Percentiles rank a stretch among this genome's conserved stretches.
phyloP scores from a whole-genome alignment of 2,797 vertebrate species.

The Lepus townsendii region DNA sequence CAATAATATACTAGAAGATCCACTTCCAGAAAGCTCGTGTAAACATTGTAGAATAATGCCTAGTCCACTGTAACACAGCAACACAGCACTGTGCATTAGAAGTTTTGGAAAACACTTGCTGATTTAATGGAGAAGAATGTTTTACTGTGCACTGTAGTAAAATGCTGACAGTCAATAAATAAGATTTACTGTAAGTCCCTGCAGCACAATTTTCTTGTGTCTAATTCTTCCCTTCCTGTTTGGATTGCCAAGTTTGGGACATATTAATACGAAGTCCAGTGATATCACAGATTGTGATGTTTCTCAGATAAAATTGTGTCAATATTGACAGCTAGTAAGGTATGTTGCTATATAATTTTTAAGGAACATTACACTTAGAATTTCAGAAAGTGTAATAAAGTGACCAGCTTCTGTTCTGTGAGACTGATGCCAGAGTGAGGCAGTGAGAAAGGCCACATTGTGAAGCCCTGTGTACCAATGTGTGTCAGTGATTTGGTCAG shows the following conservation, averaged over 20 bases:
- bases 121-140: slow-evolving; percentile 44
- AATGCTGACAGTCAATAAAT: slow-evolving; percentile 47
- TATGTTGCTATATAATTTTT: slow-evolving; percentile 9
- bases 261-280: slow-evolving; percentile 4
- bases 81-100: background rate
- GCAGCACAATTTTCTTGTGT: slow-evolving; percentile 42
- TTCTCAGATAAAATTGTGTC: slow-evolving; percentile 4
- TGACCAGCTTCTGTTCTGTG: background rate
- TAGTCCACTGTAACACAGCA: background rate
- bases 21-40: slow-evolving; percentile 13
- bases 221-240: slow-evolving; percentile 60
- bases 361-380: background rate
- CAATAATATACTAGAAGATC: slow-evolving; percentile 41
- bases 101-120: background rate
- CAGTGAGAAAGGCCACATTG: background rate
- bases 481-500: background rate
- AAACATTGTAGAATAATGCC: slow-evolving; percentile 48
- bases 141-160: slow-evolving; percentile 16
- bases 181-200: slow-evolving; percentile 38
- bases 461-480: background rate
- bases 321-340: background rate
- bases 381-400: slow-evolving; percentile 36
- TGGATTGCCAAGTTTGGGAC: slow-evolving; percentile 47
- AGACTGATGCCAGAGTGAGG: background rate
- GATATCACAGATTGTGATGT: background rate